These are phyloP conservation scores for Urocyon cinereoargenteus DNA, from an alignment of 2,797 vertebrate species.

Conservation along the genomic window DNA sequence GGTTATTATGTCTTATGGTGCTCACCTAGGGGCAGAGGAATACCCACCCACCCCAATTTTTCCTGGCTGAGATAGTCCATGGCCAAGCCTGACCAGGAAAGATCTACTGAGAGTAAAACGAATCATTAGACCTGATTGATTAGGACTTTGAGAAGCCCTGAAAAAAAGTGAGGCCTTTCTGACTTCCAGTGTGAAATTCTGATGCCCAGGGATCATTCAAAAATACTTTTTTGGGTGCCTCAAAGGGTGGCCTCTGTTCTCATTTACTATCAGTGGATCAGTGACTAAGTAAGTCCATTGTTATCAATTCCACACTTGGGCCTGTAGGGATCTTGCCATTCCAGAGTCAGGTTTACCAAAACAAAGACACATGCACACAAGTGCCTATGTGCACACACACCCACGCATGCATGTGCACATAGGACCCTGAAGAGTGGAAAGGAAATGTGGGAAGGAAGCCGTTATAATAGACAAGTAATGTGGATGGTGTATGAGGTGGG, in stretches of 20 bases:
- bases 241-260: neutral
- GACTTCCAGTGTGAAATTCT: neutral
- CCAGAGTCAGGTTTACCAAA: neutral
- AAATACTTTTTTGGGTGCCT: neutral
- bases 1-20: neutral
- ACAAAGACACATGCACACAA: neutral
- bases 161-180: neutral
- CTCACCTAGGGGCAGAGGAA: neutral
- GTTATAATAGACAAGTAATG: neutral
- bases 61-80: neutral
- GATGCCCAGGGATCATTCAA: neutral
- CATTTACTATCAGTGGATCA: neutral
- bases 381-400: neutral
- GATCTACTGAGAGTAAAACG: neutral
- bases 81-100: neutral
- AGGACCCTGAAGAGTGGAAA: neutral
- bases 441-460: neutral
- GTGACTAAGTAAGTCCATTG: neutral
- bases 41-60: neutral
- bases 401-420: no score
- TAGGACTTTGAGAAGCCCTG: neutral
- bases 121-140: fast-evolving
- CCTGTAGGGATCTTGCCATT: neutral
- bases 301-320: neutral
- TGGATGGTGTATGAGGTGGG: neutral